Conservation (phyloP, 2,113 vertebrate genomes). For the Oryctolagus cuniculus region DNA sequence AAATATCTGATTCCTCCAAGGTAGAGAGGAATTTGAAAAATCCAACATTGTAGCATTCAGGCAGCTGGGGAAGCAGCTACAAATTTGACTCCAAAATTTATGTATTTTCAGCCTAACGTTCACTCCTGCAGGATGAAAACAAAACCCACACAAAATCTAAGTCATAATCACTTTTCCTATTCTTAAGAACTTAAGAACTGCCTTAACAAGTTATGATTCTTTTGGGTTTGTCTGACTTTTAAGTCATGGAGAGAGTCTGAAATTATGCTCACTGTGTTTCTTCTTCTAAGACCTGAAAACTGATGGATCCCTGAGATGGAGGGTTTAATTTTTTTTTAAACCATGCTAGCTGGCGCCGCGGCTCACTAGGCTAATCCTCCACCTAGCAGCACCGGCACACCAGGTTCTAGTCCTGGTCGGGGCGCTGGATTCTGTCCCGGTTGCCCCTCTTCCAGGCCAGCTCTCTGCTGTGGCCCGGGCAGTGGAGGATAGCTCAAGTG, state of each 20-base stretch:
- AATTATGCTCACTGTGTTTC: conserved; percentile 21
- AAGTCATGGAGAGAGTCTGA: conserved; percentile 28
- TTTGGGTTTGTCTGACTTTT: conserved; percentile 60
- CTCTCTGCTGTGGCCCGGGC: too few species aligned
- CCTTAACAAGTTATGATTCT: conserved; percentile 53
- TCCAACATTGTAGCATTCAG: conserved; percentile 39
- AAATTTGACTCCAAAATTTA: not conserved
- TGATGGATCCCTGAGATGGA: conserved; percentile 22
- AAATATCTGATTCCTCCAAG: conserved; percentile 51
- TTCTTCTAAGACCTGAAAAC: conserved; percentile 31
- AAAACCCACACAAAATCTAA: not conserved
- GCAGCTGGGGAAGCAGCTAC: not conserved
- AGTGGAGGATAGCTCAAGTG: too few species aligned
- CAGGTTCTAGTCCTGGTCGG: too few species aligned
- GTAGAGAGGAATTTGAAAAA: conserved; percentile 71
- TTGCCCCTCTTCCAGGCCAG: too few species aligned
- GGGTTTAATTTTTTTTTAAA: conserved; percentile 58
- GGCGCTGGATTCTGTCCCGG: too few species aligned
- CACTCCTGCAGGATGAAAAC: conserved; percentile 3
- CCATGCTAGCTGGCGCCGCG: too few species aligned
- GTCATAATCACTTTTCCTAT: conserved; percentile 61
- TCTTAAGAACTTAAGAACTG: conserved; percentile 54
- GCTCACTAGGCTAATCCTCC: too few species aligned
- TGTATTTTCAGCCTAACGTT: conserved; percentile 3
- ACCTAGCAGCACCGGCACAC: too few species aligned